Evolutionary conservation across 2,888 invertebrate species (phyloP), one percentile per base, ranked within the genome.

Genomic region (Lochmaea capreae): DNA sequence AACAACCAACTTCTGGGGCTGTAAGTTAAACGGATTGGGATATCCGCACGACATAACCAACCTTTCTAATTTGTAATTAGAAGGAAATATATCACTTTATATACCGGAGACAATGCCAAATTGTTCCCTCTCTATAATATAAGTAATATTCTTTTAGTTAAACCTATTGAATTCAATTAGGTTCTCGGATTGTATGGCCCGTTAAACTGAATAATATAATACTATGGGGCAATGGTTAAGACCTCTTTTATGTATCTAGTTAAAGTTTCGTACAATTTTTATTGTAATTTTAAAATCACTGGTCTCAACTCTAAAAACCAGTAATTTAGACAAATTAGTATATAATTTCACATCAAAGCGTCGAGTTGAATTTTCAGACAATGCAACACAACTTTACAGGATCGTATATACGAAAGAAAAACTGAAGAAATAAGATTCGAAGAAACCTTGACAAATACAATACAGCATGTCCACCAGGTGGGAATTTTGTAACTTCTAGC

Each of bases 91-190:
- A n/a, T n/a, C n/a, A n/a, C n/a, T n/a, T n/a, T n/a, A n/a, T n/a
- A n/a, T n/a, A n/a, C n/a, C n/a, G n/a, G n/a, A n/a, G n/a, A n/a
- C n/a, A n/a, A n/a, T n/a, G n/a, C n/a, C n/a, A n/a, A n/a, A n/a
- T n/a, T 54, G 54, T 54, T 54, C 54, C 18, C 18, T 18, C 5
- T 18, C 16, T 16, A n/a, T 11, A 10, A 54, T 54, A 54, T 54
- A 54, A 39, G 54, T 33, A 59, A 33, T 59, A 33, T 59, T 59
- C 59, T n/a, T 33, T 26, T 59, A 33, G 33, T 59, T 26, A 14
- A 59, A n/a, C 33, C 59, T 14, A 59, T 59, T 59, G 59, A 59
- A 59, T 33, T 59, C 33, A 59, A 59, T 59, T 59, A 59, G 14
- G 26, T 59, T 26, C 2, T 33, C n/a, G 26, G 22, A 18, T 58